These are phyloP conservation scores for Ichneumoninae sp. DNA, from an alignment of 2,888 invertebrate genomes.

Conservation along the genomic window DNA sequence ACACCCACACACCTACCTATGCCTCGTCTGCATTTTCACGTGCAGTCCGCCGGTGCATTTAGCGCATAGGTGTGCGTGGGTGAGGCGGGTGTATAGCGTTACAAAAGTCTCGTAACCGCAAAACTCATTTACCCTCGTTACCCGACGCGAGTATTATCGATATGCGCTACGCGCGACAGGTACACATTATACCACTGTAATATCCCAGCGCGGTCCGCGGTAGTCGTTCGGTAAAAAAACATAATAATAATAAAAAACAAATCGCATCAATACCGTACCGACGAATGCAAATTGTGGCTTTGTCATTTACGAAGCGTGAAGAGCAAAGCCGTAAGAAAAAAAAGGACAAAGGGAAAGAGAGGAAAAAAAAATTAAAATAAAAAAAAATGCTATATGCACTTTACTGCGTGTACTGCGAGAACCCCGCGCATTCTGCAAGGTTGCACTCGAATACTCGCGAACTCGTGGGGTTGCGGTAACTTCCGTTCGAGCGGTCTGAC, in stretches of 20 bases:
- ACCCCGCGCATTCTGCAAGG: constrained; percentile 48
- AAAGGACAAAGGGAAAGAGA: constrained; percentile 14
- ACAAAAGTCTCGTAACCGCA: constrained; percentile 67
- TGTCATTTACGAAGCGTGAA: constrained; percentile 67
- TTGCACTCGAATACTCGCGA: constrained; percentile 59
- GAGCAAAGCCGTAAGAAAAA: constrained; percentile 56
- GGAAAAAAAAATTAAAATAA: neutral
- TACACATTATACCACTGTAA: constrained; percentile 18
- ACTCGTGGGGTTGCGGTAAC: constrained; percentile 57
- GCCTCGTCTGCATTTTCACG: constrained; percentile 1
- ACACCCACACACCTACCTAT: constrained; percentile 7
- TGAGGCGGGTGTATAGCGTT: constrained; percentile 38
- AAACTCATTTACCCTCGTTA: constrained; percentile 72
- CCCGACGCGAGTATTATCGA: constrained; percentile 62
- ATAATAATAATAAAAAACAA: neutral
- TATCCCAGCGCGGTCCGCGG: constrained; percentile 12
- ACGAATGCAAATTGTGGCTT: constrained; percentile 65
- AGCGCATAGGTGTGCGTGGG: constrained; percentile 23
- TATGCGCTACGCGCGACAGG: constrained; percentile 38
- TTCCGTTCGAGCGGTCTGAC: constrained; percentile 61
- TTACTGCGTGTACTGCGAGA: constrained; percentile 16
- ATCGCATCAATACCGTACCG: constrained; percentile 25
- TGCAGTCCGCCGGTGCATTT: neutral
- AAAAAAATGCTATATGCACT: constrained; percentile 3
- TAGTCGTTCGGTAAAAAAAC: constrained; percentile 18